phyloP scores from a whole-genome alignment of 2,113 vertebrate species.

The Paratilapia polleni region DNA sequence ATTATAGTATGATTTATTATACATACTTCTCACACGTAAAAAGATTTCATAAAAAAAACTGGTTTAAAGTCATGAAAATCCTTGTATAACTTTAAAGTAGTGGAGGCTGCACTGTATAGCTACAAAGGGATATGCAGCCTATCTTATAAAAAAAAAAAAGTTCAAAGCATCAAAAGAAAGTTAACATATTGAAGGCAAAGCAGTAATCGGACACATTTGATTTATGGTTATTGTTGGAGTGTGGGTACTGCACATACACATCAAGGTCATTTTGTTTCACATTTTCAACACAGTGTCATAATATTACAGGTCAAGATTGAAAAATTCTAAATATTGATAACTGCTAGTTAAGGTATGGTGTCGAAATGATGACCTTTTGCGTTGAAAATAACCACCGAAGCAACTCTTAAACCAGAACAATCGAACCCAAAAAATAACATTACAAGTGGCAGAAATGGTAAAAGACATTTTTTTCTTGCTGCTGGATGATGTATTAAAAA shows the following conservation, averaged over 20 bases:
- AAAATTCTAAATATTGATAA: neutral
- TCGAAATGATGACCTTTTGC: neutral
- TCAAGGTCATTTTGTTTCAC: neutral
- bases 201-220: neutral
- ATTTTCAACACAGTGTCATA: neutral
- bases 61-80: neutral
- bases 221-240: neutral
- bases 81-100: neutral
- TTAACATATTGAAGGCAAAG: neutral
- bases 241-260: neutral
- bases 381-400: neutral
- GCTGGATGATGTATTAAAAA: conserved; percentile 2
- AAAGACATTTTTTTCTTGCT: neutral
- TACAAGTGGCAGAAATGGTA: neutral
- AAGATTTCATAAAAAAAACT: neutral
- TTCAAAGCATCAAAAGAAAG: neutral
- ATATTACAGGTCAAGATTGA: neutral
- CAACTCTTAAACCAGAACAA: neutral
- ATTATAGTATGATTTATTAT: too few species aligned
- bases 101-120: neutral
- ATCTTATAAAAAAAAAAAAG: neutral
- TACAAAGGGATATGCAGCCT: neutral
- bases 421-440: neutral
- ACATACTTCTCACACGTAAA: too few species aligned
- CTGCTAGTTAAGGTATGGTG: neutral